phyloP scores from a whole-genome alignment of 2,113 vertebrate genomes.

The Probosciger aterrimus region DNA sequence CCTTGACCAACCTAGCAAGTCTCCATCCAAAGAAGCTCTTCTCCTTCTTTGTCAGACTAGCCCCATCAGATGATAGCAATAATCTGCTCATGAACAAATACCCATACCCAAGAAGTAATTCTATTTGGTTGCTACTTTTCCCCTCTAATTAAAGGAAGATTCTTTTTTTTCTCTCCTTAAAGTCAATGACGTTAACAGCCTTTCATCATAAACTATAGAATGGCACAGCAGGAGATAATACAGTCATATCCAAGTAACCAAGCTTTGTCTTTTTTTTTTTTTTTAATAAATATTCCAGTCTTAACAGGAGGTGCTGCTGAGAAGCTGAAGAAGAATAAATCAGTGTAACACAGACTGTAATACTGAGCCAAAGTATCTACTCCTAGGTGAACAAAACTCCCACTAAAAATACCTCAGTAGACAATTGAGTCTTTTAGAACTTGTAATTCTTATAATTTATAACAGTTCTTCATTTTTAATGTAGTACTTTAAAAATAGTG shows the following conservation, averaged over 20 bases:
- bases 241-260: neutral
- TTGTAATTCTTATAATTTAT: neutral
- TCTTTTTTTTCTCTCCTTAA: neutral
- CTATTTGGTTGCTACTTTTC: neutral
- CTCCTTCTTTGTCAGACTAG: neutral
- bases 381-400: neutral
- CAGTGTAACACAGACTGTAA: neutral
- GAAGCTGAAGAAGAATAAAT: neutral
- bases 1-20: neutral
- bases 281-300: neutral
- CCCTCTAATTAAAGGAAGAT: neutral
- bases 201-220: neutral
- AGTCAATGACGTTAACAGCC: neutral
- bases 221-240: neutral
- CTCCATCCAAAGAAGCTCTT: neutral
- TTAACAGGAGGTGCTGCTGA: neutral
- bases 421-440: neutral
- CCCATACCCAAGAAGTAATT: neutral
- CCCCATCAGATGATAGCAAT: neutral
- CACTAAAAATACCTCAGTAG: neutral
- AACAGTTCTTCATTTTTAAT: neutral
- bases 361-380: neutral
- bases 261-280: neutral
- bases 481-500: neutral
- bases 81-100: neutral